Conservation (phyloP, 2,888 invertebrate species). For the Acholoe squamosa region DNA sequence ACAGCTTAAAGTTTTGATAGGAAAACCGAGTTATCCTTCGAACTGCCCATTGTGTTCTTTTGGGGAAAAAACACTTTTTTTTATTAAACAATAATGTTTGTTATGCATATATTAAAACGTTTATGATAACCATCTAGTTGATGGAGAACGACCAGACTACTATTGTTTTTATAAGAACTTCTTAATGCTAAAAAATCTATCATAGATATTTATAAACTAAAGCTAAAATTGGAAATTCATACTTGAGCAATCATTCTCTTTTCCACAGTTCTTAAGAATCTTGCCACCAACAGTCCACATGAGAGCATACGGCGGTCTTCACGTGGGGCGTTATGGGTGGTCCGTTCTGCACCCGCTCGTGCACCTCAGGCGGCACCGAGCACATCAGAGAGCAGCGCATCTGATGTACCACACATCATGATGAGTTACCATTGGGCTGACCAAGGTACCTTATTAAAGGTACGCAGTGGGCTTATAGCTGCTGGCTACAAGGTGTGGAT, state of each 20-base stretch:
- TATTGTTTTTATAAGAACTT: too few relatives aligned
- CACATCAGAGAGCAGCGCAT: slow-evolving; percentile 39
- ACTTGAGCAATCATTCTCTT: neutral
- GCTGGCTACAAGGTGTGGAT: slow-evolving; percentile 74
- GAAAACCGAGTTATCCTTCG: too few relatives aligned
- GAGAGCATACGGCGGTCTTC: slow-evolving; percentile 76
- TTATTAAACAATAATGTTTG: too few relatives aligned
- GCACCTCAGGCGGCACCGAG: neutral
- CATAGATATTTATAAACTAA: neutral
- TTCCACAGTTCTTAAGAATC: slow-evolving; percentile 24
- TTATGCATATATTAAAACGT: too few relatives aligned
- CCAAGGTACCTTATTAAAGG: slow-evolving; percentile 68
- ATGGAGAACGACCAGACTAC: too few relatives aligned
- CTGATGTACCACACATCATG: slow-evolving; percentile 71
- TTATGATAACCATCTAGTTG: too few relatives aligned
- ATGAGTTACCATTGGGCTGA: slow-evolving; percentile 72
- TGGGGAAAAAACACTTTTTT: too few relatives aligned
- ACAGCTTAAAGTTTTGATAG: too few relatives aligned
- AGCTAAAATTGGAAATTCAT: too few relatives aligned
- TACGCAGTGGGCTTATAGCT: slow-evolving; percentile 67
- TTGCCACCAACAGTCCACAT: slow-evolving; percentile 69
- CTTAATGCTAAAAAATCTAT: neutral
- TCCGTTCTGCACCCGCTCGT: slow-evolving; percentile 62
- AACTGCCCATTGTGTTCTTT: too few relatives aligned
- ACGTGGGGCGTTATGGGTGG: slow-evolving; percentile 80